phyloP scores from a whole-genome alignment of 2,888 invertebrate species.

The Drosophila acutilabella region DNA sequence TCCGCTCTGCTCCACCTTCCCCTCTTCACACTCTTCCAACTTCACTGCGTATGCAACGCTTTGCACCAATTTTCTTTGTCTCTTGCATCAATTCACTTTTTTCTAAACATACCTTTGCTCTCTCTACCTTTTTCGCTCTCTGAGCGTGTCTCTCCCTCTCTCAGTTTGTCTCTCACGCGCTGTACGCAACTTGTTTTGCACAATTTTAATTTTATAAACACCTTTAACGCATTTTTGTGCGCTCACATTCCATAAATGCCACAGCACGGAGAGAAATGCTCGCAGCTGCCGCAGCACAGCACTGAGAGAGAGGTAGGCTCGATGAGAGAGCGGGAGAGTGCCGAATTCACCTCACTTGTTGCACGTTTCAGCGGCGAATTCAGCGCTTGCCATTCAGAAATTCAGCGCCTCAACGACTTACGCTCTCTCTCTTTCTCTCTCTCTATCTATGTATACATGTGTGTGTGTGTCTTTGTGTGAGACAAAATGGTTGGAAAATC shows the following conservation, averaged over 20 bases:
- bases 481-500: conserved; percentile 77
- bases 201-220: conserved; percentile 81
- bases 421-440: conserved; percentile 17
- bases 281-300: conserved; percentile 19
- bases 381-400: conserved; percentile 69
- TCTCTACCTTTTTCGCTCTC: background rate
- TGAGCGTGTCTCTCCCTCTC: background rate
- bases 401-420: conserved; percentile 58
- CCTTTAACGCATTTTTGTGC: conserved; percentile 80
- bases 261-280: conserved; percentile 35
- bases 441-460: background rate
- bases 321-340: conserved; percentile 7
- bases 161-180: conserved; percentile 29
- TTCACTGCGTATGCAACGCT: conserved; percentile 46
- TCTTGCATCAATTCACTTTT: conserved; percentile 76
- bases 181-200: conserved; percentile 77
- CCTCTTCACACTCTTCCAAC: background rate
- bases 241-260: conserved; percentile 81
- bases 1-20: background rate
- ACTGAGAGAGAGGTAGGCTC: conserved; percentile 6
- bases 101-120: conserved; percentile 61
- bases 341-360: conserved; percentile 69
- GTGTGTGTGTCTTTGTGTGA: conserved; percentile 41
- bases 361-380: conserved; percentile 54
- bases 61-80: conserved; percentile 79